A percentile compares a stretch with the other conserved stretches of the same genome.
Evolutionary conservation across 2,888 invertebrate species (phyloP).

Genomic region (Zonitis immaculata): DNA sequence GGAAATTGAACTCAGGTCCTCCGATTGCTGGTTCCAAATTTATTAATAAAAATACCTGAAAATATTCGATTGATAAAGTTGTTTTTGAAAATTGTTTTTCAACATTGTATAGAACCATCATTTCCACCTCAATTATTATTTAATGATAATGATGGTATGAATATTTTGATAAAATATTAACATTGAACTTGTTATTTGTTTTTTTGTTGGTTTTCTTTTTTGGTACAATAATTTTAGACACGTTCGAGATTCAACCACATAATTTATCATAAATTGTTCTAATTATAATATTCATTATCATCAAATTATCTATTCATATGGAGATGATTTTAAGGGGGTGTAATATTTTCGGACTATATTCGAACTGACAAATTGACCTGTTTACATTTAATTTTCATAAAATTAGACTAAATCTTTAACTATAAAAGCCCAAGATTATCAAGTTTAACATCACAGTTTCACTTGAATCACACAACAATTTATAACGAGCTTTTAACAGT

Average conservation of each 20-base stretch:
- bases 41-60: too few species aligned
- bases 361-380: neutral
- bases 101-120: too few species aligned
- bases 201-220: neutral
- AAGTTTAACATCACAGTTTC: neutral
- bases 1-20: too few species aligned
- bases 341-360: neutral
- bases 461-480: neutral
- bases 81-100: too few species aligned
- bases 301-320: neutral
- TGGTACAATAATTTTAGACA: too few species aligned
- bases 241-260: neutral
- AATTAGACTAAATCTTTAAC: neutral
- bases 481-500: neutral
- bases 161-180: neutral
- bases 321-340: neutral
- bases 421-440: neutral
- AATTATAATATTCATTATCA: neutral
- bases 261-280: neutral
- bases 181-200: neutral
- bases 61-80: too few species aligned
- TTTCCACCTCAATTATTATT: too few species aligned
- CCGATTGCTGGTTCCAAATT: too few species aligned
- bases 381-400: neutral
- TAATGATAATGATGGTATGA: neutral